These are phyloP conservation scores for Pygoscelis antarcticus DNA, from an alignment of 2,113 vertebrate species.

Conservation along the genomic window DNA sequence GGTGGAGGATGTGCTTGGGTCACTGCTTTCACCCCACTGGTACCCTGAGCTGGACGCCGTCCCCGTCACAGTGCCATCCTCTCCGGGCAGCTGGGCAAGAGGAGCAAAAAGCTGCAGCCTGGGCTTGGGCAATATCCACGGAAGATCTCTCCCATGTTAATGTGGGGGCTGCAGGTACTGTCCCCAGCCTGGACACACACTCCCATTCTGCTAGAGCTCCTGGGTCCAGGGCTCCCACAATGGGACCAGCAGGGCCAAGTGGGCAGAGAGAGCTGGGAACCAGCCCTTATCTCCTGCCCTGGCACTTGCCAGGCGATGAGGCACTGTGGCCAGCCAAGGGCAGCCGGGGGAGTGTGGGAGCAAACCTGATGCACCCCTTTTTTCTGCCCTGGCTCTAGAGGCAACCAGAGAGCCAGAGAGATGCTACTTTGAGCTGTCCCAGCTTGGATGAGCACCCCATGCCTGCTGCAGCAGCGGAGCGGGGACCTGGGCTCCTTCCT, in stretches of 20 bases:
- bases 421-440: not conserved
- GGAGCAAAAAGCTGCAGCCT: not conserved
- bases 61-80: not conserved
- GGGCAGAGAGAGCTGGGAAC: not conserved
- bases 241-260: not conserved
- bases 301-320: not conserved
- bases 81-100: not conserved
- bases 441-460: not conserved
- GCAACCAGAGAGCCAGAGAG: not conserved
- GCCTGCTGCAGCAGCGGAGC: not conserved
- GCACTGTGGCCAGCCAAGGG: not conserved
- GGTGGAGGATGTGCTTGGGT: not conserved
- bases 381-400: not conserved
- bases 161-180: not conserved
- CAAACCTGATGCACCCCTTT: not conserved
- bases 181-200: not conserved
- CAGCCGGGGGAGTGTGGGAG: not conserved
- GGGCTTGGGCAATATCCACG: not conserved
- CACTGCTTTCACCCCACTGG: not conserved
- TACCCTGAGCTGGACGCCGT: not conserved
- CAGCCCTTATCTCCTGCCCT: not conserved
- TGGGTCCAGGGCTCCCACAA: not conserved
- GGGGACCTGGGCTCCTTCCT: not conserved
- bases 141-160: not conserved
- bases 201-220: not conserved